phyloP scores from a whole-genome alignment of 2,113 vertebrate species.

The Paracanthobrama guichenoti region DNA sequence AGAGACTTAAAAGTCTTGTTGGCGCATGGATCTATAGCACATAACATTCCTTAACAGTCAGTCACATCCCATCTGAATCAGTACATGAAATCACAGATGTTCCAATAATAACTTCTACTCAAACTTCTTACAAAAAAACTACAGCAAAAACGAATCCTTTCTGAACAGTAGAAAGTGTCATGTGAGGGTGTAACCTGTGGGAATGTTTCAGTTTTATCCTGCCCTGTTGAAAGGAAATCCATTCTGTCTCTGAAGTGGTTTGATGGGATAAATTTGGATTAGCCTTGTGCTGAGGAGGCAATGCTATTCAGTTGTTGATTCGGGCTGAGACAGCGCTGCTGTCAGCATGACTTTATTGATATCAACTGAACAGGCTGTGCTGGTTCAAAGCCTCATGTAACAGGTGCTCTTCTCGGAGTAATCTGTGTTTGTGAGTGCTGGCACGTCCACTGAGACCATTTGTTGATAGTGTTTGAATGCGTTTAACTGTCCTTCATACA shows the following conservation, averaged over 20 bases:
- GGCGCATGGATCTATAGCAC: not conserved
- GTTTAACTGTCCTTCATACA: not conserved
- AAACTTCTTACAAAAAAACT: not conserved
- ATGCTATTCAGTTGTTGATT: conserved; percentile 14
- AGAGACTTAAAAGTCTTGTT: not conserved
- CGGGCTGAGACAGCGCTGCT: not conserved
- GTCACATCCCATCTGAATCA: not conserved
- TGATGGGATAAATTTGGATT: conserved; percentile 35
- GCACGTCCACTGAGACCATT: not conserved
- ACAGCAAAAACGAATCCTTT: not conserved
- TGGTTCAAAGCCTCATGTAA: conserved; percentile 24
- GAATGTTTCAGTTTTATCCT: conserved; percentile 26
- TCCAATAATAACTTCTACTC: not conserved
- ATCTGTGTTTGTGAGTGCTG: conserved; percentile 5
- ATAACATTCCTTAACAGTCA: not conserved
- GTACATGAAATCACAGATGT: not conserved
- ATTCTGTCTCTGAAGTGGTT: conserved; percentile 33
- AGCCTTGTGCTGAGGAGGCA: conserved; percentile 27
- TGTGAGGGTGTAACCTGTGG: conserved; percentile 2
- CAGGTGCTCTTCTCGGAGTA: conserved; percentile 2
- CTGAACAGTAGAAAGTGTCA: not conserved
- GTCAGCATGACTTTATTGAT: conserved; percentile 10
- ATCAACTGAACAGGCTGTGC: not conserved
- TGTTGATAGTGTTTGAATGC: not conserved
- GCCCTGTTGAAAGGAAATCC: conserved; percentile 7